phyloP scores from a whole-genome alignment of 2,888 invertebrate genomes.

The Chouioia cunea region DNA sequence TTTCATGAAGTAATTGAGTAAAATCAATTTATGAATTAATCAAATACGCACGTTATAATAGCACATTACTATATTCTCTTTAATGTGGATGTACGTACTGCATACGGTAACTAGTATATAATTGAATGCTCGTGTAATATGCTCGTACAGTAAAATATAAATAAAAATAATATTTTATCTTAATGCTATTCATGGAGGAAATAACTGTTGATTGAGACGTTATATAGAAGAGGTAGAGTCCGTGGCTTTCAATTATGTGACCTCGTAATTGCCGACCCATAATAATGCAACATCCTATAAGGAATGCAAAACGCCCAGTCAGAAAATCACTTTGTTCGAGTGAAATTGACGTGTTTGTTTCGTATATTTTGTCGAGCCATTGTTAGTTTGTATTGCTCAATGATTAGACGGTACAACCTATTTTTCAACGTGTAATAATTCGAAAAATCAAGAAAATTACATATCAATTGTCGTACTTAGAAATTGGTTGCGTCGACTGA shows the following conservation, averaged over 20 bases:
- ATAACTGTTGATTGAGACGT: slow-evolving; percentile 38
- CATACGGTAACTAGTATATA: not conserved
- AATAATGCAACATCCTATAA: slow-evolving; percentile 30
- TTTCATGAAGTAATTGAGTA: too few species aligned
- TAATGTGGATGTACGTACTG: too few species aligned
- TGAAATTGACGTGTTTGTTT: slow-evolving; percentile 15
- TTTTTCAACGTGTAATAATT: slow-evolving; percentile 18
- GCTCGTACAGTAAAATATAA: not conserved
- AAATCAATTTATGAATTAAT: too few species aligned
- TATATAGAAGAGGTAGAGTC: slow-evolving; percentile 20
- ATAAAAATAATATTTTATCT: slow-evolving; percentile 10
- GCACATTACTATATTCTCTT: too few species aligned
- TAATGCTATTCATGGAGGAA: not conserved
- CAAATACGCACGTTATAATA: too few species aligned
- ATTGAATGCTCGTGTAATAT: slow-evolving; percentile 11
- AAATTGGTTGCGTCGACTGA: too few species aligned
- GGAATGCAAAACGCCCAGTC: slow-evolving; percentile 39
- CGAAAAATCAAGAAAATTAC: slow-evolving; percentile 39
- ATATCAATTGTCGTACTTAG: not conserved
- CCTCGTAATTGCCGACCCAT: slow-evolving; percentile 28
- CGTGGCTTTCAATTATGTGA: slow-evolving; percentile 36
- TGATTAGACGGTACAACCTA: not conserved
- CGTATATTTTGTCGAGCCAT: slow-evolving; percentile 29
- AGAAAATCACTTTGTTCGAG: slow-evolving; percentile 38
- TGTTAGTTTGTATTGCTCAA: slow-evolving; percentile 30